A percentile compares a stretch with the other conserved stretches of the same genome.
phyloP scores from a whole-genome alignment of 2,113 vertebrate genomes.

The Melospiza georgiana region DNA sequence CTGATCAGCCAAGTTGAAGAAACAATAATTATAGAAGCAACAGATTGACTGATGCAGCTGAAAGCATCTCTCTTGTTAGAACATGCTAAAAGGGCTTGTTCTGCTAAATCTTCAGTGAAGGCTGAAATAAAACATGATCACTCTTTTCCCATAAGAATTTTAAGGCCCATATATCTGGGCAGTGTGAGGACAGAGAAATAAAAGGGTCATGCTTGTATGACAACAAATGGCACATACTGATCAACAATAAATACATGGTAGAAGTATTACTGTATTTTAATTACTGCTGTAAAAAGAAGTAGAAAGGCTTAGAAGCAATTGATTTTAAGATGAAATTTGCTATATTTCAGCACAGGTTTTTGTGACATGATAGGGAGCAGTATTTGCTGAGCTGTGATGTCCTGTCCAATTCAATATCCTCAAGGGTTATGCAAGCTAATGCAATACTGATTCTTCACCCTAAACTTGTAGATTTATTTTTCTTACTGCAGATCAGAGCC shows the following conservation, averaged over 20 bases:
- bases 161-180: background rate
- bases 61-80: background rate
- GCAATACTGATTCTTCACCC: background rate
- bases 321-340: background rate
- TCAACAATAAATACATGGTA: background rate
- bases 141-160: background rate
- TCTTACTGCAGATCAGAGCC: background rate
- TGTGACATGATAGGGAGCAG: background rate
- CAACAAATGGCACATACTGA: background rate
- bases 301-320: background rate
- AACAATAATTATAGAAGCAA: background rate
- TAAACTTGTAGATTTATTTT: background rate
- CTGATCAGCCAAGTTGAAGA: background rate
- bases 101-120: background rate
- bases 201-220: background rate
- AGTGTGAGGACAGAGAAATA: background rate
- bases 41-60: background rate
- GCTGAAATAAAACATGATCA: background rate
- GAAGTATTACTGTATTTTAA: background rate
- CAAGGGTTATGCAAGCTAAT: background rate
- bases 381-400: background rate
- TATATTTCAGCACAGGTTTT: background rate
- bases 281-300: background rate
- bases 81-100: background rate
- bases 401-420: background rate